phyloP scores from a whole-genome alignment of 2,888 invertebrate species.

The Rapana venosa region DNA sequence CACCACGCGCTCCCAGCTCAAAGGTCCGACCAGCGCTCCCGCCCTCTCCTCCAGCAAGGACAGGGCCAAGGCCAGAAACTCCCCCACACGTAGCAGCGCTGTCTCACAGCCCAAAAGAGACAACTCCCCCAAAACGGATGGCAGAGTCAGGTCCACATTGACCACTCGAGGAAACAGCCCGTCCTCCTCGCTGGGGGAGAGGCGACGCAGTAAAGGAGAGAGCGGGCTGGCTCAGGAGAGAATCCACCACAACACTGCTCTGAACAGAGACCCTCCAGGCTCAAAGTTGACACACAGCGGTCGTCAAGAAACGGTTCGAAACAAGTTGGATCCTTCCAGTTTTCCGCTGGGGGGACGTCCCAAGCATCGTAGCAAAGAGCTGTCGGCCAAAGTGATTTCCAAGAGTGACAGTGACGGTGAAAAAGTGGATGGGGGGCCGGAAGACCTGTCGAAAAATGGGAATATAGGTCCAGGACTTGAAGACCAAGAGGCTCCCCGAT shows the following conservation, averaged over 20 bases:
- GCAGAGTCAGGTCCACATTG: background rate
- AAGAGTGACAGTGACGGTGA: background rate
- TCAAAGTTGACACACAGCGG: background rate
- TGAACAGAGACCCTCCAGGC: background rate
- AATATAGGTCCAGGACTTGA: background rate
- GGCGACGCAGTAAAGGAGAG: background rate
- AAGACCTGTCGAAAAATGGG: background rate
- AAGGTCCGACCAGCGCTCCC: background rate
- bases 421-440: background rate
- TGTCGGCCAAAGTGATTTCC: background rate
- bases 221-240: background rate
- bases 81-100: background rate
- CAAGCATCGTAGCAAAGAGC: background rate
- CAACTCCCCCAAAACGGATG: background rate
- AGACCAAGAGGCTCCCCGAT: background rate
- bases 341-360: background rate
- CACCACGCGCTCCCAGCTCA: constrained; percentile 20
- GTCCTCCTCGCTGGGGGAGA: background rate
- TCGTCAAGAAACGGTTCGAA: background rate
- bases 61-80: background rate
- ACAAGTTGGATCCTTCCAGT: constrained; percentile 8
- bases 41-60: background rate
- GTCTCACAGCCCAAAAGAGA: background rate
- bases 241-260: background rate
- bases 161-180: background rate